Percentiles rank a stretch among this genome's conserved stretches.
phyloP scores from a whole-genome alignment of 92 coral and sea anemone genomes.

The Phenganax marumi region DNA sequence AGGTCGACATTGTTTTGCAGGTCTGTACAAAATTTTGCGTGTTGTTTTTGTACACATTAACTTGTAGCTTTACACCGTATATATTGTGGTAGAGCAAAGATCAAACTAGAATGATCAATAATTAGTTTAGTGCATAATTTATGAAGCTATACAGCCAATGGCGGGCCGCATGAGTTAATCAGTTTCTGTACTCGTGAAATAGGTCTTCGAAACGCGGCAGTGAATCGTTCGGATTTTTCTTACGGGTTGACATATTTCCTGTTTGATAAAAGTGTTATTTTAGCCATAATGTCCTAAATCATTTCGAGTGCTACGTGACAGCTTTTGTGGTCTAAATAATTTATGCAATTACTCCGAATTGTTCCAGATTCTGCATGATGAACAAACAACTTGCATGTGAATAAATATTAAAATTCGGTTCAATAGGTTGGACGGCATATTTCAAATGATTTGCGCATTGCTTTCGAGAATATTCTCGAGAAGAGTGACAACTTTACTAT shows the following conservation, averaged over 20 bases:
- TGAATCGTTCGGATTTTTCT: not conserved
- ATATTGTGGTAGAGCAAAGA: conserved; percentile 10
- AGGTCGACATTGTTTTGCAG: too few relatives aligned
- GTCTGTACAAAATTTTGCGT: not conserved
- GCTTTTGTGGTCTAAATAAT: not conserved
- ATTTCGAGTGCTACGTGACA: not conserved
- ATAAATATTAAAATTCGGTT: not conserved
- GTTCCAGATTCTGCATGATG: not conserved
- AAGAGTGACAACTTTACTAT: too few relatives aligned
- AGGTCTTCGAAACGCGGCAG: not conserved
- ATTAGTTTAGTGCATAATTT: conserved; percentile 25
- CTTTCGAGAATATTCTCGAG: too few relatives aligned
- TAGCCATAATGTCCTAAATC: conserved; percentile 2
- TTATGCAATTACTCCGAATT: conserved; percentile 12
- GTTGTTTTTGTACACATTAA: not conserved
- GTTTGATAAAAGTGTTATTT: not conserved
- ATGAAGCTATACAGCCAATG: conserved; percentile 1
- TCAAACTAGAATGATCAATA: conserved; percentile 34
- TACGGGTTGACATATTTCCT: not conserved
- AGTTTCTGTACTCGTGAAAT: not conserved
- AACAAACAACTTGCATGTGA: not conserved
- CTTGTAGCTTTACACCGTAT: not conserved
- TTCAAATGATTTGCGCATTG: too few relatives aligned
- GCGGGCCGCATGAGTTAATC: not conserved
- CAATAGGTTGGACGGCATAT: too few relatives aligned